These are phyloP conservation scores for Bombylius discolor DNA, from an alignment of 2,888 invertebrate species.

Conservation along the genomic window DNA sequence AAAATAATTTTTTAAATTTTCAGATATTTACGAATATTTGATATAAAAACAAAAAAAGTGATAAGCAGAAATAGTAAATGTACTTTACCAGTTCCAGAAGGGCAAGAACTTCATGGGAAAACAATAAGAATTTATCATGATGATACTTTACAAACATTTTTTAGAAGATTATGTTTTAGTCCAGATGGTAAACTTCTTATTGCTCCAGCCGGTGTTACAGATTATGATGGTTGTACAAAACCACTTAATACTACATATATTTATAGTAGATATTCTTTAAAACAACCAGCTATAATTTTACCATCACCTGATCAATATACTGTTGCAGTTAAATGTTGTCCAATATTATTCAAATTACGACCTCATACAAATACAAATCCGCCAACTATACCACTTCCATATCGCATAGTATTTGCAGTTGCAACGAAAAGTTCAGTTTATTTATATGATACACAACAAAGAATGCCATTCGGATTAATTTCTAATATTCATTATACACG, in stretches of 20 bases:
- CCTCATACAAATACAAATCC: conserved; percentile 37
- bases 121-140: conserved; percentile 70
- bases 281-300: conserved; percentile 59
- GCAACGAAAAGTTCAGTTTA: conserved; percentile 77
- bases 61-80: conserved; percentile 50
- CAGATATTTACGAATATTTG: conserved; percentile 57
- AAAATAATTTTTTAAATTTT: conserved; percentile 8
- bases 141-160: conserved; percentile 88
- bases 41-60: conserved; percentile 52
- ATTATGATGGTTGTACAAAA: conserved; percentile 53
- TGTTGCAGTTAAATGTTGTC: conserved; percentile 71
- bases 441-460: conserved; percentile 78
- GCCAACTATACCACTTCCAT: conserved; percentile 49
- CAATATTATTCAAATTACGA: conserved; percentile 52
- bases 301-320: conserved; percentile 72
- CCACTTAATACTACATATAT: conserved; percentile 45
- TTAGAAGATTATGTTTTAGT: conserved; percentile 75
- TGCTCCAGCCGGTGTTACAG: conserved; percentile 80
- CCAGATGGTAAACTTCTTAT: conserved; percentile 84
- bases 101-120: conserved; percentile 47
- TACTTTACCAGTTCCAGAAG: conserved; percentile 43
- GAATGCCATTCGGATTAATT: conserved; percentile 62
- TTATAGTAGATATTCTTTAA: conserved; percentile 46
- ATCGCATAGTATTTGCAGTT: conserved; percentile 80
- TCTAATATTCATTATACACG: conserved; percentile 83